Conservation (phyloP, 2,797 vertebrate species). For the Alca torda region DNA sequence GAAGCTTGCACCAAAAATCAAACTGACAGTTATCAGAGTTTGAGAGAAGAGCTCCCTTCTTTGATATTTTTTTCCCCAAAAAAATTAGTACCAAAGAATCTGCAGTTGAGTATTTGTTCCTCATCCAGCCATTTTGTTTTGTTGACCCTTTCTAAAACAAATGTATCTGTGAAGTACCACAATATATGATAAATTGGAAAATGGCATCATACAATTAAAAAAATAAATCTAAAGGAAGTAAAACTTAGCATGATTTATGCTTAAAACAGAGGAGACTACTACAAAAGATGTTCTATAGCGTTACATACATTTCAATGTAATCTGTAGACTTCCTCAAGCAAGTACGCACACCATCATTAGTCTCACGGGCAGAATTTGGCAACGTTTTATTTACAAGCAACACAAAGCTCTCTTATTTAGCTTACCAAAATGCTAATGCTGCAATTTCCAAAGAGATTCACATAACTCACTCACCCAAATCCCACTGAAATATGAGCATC, state of each 20-base stretch:
- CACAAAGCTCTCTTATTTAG: neutral
- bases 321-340: neutral
- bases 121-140: neutral
- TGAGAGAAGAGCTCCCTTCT: neutral
- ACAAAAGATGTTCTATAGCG: neutral
- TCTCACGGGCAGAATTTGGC: neutral
- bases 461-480: rapidly evolving
- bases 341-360: neutral
- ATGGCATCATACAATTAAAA: neutral
- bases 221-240: neutral
- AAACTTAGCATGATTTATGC: neutral
- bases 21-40: neutral
- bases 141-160: neutral
- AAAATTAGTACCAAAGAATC: neutral
- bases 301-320: neutral
- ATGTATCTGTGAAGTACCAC: neutral
- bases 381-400: neutral
- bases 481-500: neutral
- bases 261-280: neutral
- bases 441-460: neutral
- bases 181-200: neutral
- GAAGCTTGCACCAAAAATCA: neutral
- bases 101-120: neutral
- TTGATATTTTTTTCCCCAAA: neutral
- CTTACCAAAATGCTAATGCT: neutral